Evolutionary conservation across 2,888 invertebrate species (phyloP), one percentile per base, ranked within the genome.

Genomic region (Amorpha juglandis): DNA sequence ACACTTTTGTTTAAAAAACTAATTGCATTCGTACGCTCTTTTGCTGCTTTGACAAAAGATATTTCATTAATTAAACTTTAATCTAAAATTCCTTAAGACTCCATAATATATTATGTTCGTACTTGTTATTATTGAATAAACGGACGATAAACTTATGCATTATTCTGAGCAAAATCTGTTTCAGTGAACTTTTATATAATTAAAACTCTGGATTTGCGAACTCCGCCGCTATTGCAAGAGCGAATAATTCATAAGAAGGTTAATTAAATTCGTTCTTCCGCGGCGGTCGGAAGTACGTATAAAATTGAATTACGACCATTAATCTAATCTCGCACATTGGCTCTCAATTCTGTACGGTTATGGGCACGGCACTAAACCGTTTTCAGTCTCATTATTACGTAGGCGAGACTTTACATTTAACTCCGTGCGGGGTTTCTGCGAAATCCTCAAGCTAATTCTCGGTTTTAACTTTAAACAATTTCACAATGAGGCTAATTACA

Each of bases 231-330:
- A 75, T 73, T 77, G 82, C 77, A 78, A 74, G 74, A 74, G 77
- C 74, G 83, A 86, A 86, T 87, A 85, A 86, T 83, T 87, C 82
- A 84, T 82, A 85, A 81, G 81, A 81, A 82, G 82, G 86, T 82
- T 87, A 86, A 85, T 86, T 86, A 84, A 86, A 83, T 83, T 84
- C 79, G 79, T 78, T 82, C 78, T 76, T 74, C 74, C 71, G 72
- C 70, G 67, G 76, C 73, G 75, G 79, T 76, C 68, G 71, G 70
- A 74, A 78, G 74, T 71, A 74, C 68, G 76, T 79, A 76, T 77
- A 81, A 78, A 81, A 83, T 80, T 81, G 77, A 79, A 79, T 83
- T 79, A 78, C 72, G 66, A 62, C 64, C 66, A 74, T 78, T 78
- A 78, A 80, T 79, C 74, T 80, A 75, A 79, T 80, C 74, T 68